Evolutionary conservation across 2,888 invertebrate species (phyloP), one percentile per base, ranked within the genome.

Genomic region (Cephus runcator): DNA sequence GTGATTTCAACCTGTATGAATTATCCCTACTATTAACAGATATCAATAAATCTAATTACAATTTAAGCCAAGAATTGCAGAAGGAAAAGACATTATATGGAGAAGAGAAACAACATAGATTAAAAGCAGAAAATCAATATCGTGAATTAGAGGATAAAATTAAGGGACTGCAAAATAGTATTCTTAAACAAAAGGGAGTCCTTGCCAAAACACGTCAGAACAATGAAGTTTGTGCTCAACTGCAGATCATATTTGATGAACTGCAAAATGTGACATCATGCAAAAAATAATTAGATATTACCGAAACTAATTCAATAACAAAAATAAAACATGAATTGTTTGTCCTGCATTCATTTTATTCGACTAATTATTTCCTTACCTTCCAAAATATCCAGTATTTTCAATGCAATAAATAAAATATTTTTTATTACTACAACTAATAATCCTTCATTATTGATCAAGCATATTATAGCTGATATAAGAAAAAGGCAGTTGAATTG

Each of bases 111-210:
- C 34, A 79, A 68, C 77, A 77, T 4, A 79, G 86, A 73, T 71
- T 80, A 30, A 82, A 36, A 33, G 83, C 80, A 3, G 87, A 87
- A n/a, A 75, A 80, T 11, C 81, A 81, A 23, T 83, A 81, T 40
- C 77, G 82, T 34, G 76, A 77, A 36, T 73, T 86, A 33, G 79
- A 78, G 30, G 79, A 81, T 9, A 76, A 79, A 23, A 73, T 87
- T n/a, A 78, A 83, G 34, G 80, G 80, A 40, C 75, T 87, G 0
- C 82, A 71, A 36, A 78, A 74, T 34, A 84, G 82, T 69, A 81
- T 83, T 11, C 36, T 79, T 1, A 35, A 75, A 73, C 80, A 82
- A 40, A 77, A 82, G 75, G 78, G 74, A 12, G 69, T 80, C 68
- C 79, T 75, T 0, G 78, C 77, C 1, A 79, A 80, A n/a, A 40